Base-by-base conservation (phyloP, 2,888 invertebrate species). In the Ectemnius cavifrons region DNA sequence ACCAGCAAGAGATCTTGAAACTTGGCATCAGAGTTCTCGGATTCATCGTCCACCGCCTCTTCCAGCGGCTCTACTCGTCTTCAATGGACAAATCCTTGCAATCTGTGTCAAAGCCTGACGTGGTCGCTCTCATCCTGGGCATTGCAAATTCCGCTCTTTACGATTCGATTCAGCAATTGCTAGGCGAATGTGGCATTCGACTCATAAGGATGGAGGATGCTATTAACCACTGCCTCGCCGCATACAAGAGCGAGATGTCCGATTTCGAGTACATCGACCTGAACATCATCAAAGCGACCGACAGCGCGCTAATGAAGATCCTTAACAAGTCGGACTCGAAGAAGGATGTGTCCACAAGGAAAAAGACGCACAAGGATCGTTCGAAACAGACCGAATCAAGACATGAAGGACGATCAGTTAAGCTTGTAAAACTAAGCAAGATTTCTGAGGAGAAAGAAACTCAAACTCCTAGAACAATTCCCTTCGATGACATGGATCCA, bases 381-480 rank as follows among this genome's bases (percentile, higher is more conserved):
- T 6, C 37, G 37, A 37, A 11, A 37, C 5, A 37, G 37, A 37
- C 37, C 11, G 37, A 37, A 6, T 37, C 37, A 11, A 37, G 8
- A 8, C 5, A 6, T 11, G 37, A 37, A 37, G 37, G 37, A 37
- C 37, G 37, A 37, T 6, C 37, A 37, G 11, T 37, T 37, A 37
- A 37, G 4, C 37, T 37, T 6, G 8, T 8, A 11, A 37, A 37
- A 4, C 37, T 8, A 6, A 37, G 37, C 37, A 37, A 37, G 2
- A 37, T 8, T 37, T 37, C 16, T 0, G 18, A 5, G 6, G 84
- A 86, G 20, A 93, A 94, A 87, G 91, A 92, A 84, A 93, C 93
- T 0, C 94, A 94, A 90, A 94, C 94, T 14, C 94, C 94, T 23
- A 92, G 92, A 86, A 90, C 91, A 3, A 92, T 93, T 78, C 94